Evolutionary conservation across 2,888 invertebrate genomes (phyloP), one percentile per base, ranked within the genome.

Genomic region (Zygothrica quintamaculata): DNA sequence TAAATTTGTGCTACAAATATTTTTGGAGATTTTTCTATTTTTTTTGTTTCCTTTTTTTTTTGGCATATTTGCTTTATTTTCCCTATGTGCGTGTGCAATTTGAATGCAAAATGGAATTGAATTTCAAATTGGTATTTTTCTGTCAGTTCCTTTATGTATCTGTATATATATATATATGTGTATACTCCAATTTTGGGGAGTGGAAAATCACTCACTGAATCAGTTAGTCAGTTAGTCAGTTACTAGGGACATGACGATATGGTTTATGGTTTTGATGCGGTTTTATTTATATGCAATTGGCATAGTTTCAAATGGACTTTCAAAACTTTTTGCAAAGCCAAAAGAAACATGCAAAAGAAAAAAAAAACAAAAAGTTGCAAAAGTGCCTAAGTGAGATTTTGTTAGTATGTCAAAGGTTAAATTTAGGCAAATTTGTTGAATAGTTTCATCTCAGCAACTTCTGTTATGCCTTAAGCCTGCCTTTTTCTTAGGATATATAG

Each of bases 211-310:
- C n/a, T n/a, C n/a, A n/a, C n/a, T n/a, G n/a, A n/a, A n/a, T n/a
- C 3, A 22, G 18, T 22, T 5, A 22, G 3, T 22, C 18, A 22
- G 18, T 22, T 5, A 22, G 18, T 22, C 18, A 42, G 18, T 51
- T 55, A 16, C 18, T 26, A 9, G n/a, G 40, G 36, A 39, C 53
- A 43, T 39, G 42, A 43, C 52, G 37, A 42, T 55, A 50, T 60
- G 52, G 26, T 43, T 70, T 66, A 47, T 44, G 55, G 29, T 31
- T 62, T 59, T 62, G 48, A 50, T 57, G 65, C 56, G 65, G 33
- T 13, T 65, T 70, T 46, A 31, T 56, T 78, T 61, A 58, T 66
- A 58, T 66, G 72, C 69, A 81, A 75, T 69, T 50, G 46, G 25
- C 15, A 53, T 31, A 42, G 50, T 46, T 65, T 44, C 42, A 48